Evolutionary conservation across 2,888 invertebrate species (phyloP).

Genomic region (Malachius bipustulatus): DNA sequence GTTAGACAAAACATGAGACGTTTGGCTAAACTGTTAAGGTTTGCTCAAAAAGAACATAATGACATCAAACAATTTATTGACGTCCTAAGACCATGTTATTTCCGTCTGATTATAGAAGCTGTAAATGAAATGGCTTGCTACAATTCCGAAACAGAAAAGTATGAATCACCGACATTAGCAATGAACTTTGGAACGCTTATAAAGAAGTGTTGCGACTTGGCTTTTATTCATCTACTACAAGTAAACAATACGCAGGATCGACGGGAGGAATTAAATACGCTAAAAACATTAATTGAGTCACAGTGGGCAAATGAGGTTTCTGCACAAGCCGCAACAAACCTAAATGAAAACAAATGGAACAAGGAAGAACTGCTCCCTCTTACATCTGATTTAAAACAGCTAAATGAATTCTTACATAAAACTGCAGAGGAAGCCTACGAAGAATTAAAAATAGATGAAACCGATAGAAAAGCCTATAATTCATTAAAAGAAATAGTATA

Average conservation of each 20-base stretch:
- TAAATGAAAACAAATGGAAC: constrained; percentile 22
- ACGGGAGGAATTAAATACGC: constrained; percentile 19
- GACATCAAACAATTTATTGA: constrained; percentile 17
- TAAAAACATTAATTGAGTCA: constrained; percentile 20
- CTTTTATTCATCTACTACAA: constrained; percentile 18
- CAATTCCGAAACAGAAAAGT: constrained; percentile 18
- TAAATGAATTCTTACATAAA: constrained; percentile 16
- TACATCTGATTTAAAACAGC: constrained; percentile 18
- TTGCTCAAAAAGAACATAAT: constrained; percentile 10
- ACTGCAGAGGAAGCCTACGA: constrained; percentile 8
- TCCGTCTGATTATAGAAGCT: constrained; percentile 15
- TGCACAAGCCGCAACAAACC: constrained; percentile 20
- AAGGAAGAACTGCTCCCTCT: constrained; percentile 21
- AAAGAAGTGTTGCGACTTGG: constrained; percentile 22
- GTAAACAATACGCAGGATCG: constrained; percentile 15
- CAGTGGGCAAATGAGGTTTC: constrained; percentile 23
- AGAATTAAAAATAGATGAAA: constrained; percentile 9
- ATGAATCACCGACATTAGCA: constrained; percentile 21
- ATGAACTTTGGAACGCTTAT: constrained; percentile 22
- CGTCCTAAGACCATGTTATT: constrained; percentile 16
- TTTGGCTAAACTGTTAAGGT: constrained; percentile 16
- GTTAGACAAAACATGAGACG: constrained; percentile 7
- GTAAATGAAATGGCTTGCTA: constrained; percentile 19
- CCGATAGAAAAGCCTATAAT: constrained; percentile 13
- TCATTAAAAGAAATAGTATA: constrained; percentile 17